Base-by-base conservation (phyloP, 2,797 vertebrate genomes). In the Ficedula albicollis region DNA sequence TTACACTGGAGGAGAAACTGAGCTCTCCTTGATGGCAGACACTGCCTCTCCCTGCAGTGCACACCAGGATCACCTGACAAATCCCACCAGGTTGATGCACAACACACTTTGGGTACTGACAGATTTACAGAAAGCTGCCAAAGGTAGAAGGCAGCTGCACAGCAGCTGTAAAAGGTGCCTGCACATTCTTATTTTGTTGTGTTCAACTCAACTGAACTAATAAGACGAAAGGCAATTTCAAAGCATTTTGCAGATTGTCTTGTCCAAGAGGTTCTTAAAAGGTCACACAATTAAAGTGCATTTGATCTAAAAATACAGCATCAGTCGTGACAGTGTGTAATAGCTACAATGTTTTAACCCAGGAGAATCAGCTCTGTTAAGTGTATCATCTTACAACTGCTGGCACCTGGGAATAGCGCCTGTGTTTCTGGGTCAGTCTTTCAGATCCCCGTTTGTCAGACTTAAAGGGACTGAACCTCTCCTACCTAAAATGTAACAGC, bases 391-490 rank as follows among this genome's bases (percentile, higher is more conserved):
- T 82, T 79, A 82, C 81, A 90, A 41, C 72, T 70, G 43, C 55
- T 69, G 73, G 81, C 93, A 89, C 73, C 67, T 67, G 84, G 83
- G 73, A 90, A 76, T 21, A 82, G 44, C 0, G 2, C 60, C 60
- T 87, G 49, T 67, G 67, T 94, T 96, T 95, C 92, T 94, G 81
- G 68, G 84, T 94, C 84, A 68, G 54, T 20, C 88, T 87, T 87
- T 82, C 68, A 81, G 55, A 60, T 76, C 38, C 11, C 27, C 22
- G 43, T 63, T 82, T 76, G 43, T 64, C 72, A 60, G 52, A 49
- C 32, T 67, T 17, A 76, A 78, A 87, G 43, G 56, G 29, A 46
- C 36, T 21, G 58, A 74, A 39, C 26, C 20, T 77, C 27, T 88
- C 44, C 59, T 39, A 21, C 75, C 52, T 51, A 32, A 85, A 67